These are phyloP conservation scores for Trisateles emortualis DNA, from an alignment of 2,888 invertebrate genomes.

Conservation along the genomic window DNA sequence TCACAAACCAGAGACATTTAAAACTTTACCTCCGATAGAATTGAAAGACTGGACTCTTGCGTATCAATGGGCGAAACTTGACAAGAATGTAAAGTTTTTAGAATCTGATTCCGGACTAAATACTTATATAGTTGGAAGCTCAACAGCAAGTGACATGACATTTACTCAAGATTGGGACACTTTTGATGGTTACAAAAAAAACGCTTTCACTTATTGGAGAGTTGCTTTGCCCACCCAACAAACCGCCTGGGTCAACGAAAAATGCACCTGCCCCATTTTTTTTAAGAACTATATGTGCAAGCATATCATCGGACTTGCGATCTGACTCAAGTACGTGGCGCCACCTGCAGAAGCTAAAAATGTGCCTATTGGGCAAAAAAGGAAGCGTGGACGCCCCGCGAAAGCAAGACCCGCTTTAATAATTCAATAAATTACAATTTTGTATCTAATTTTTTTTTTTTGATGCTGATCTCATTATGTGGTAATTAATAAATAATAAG, in stretches of 20 bases:
- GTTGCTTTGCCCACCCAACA: slow-evolving; percentile 18
- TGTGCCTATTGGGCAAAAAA: slow-evolving; percentile 17
- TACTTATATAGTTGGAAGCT: slow-evolving; percentile 20
- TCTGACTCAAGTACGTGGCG: neutral
- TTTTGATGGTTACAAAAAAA: slow-evolving; percentile 34
- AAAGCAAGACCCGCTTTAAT: slow-evolving; percentile 25
- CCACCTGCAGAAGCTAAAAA: neutral
- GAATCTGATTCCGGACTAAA: slow-evolving; percentile 19
- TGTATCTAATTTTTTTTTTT: too few relatives aligned
- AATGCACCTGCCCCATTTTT: slow-evolving; percentile 31
- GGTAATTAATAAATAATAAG: too few relatives aligned
- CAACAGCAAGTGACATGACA: slow-evolving; percentile 16
- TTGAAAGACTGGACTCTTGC: slow-evolving; percentile 2
- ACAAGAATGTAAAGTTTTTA: slow-evolving; percentile 22
- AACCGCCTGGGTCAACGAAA: neutral
- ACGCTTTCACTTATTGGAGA: slow-evolving; percentile 25
- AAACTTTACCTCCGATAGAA: neutral
- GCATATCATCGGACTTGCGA: slow-evolving; percentile 11
- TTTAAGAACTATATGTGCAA: slow-evolving; percentile 20
- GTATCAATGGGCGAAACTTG: slow-evolving; percentile 11
- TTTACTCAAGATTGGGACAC: slow-evolving; percentile 20
- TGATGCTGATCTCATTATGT: too few relatives aligned
- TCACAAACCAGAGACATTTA: neutral
- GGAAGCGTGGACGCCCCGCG: slow-evolving; percentile 20
- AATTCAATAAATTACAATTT: slow-evolving; percentile 15